phyloP scores from a whole-genome alignment of 2,888 invertebrate genomes.

The Sphinx pinastri region DNA sequence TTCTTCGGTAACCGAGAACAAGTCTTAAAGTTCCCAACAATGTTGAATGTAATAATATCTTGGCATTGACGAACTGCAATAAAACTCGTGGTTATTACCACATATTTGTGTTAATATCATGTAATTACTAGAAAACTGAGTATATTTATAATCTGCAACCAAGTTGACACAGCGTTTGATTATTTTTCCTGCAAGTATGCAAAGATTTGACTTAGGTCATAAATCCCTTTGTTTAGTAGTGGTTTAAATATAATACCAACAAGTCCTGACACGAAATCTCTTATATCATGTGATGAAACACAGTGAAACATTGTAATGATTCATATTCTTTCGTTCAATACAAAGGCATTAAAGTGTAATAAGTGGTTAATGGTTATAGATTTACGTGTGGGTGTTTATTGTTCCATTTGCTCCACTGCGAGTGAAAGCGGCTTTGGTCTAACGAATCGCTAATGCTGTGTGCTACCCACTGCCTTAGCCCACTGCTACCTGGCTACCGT shows the following conservation, averaged over 20 bases:
- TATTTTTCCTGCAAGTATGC: too few species aligned
- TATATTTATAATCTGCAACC: background rate
- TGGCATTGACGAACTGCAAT: conserved; percentile 33
- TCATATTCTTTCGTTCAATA: background rate
- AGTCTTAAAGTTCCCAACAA: conserved; percentile 31
- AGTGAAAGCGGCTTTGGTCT: conserved; percentile 62
- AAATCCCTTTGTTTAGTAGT: too few species aligned
- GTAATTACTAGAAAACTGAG: background rate
- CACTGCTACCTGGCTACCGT: conserved; percentile 65
- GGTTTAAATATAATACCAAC: too few species aligned
- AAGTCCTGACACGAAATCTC: background rate
- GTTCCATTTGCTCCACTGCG: conserved; percentile 56
- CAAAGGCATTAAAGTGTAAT: conserved; percentile 39
- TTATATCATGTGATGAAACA: background rate
- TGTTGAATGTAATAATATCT: conserved; percentile 27
- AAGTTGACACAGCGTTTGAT: background rate
- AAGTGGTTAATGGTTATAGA: conserved; percentile 34
- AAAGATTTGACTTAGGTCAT: background rate
- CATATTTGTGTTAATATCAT: conserved; percentile 15
- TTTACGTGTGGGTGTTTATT: conserved; percentile 58
- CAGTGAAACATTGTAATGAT: background rate
- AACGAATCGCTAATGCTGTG: conserved; percentile 70
- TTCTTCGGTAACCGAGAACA: conserved; percentile 25
- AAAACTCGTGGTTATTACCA: conserved; percentile 29
- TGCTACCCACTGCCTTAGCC: conserved; percentile 62